phyloP scores from a whole-genome alignment of 2,113 vertebrate genomes.

The Oncorhynchus nerka region DNA sequence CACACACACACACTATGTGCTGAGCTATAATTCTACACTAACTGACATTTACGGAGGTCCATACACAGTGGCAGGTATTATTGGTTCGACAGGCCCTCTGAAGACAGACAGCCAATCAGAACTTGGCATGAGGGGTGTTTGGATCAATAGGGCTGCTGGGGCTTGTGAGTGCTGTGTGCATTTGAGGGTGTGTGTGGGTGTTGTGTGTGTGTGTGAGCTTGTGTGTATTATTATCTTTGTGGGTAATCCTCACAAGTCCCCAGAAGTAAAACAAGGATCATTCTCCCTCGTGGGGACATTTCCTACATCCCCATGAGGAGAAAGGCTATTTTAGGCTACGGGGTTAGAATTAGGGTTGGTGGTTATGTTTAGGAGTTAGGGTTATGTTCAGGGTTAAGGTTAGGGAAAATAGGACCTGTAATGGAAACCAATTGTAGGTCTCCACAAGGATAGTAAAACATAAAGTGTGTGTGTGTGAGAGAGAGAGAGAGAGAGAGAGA shows the following conservation, averaged over 20 bases:
- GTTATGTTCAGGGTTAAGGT: background rate
- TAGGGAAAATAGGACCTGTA: constrained; percentile 12
- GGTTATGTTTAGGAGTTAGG: too few species aligned
- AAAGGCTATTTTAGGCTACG: too few species aligned
- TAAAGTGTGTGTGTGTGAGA: constrained; percentile 24
- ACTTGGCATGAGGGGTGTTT: background rate
- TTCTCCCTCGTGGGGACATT: too few species aligned
- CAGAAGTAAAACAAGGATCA: too few species aligned
- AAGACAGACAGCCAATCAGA: constrained; percentile 9
- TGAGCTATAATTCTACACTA: background rate
- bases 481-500: constrained; percentile 17
- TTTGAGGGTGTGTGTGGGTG: background rate
- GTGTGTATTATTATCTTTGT: background rate
- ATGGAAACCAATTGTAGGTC: background rate
- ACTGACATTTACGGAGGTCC: constrained; percentile 5
- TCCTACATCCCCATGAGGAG: too few species aligned
- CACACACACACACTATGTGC: background rate
- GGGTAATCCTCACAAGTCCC: too few species aligned
- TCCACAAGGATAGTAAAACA: too few species aligned
- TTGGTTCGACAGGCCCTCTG: background rate
- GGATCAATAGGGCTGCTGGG: constrained; percentile 2
- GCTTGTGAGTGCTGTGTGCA: background rate
- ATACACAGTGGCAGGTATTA: background rate
- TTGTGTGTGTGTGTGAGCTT: background rate
- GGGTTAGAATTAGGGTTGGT: too few species aligned